phyloP scores from a whole-genome alignment of 2,888 invertebrate genomes.

The Palloptera scutellata region DNA sequence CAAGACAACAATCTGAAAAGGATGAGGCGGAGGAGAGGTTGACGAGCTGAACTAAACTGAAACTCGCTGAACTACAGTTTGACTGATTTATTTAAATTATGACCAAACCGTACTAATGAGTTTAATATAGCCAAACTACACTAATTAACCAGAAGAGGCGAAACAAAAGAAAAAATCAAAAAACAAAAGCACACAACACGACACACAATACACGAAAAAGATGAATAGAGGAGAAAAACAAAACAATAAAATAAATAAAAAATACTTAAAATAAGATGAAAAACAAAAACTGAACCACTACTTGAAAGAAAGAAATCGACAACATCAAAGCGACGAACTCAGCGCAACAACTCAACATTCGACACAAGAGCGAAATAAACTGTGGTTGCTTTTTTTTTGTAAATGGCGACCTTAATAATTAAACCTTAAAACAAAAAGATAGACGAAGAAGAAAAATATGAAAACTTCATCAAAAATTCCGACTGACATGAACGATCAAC shows the following conservation, averaged over 20 bases:
- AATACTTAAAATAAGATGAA: too few species aligned
- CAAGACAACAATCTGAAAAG: too few species aligned
- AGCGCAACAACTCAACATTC: neutral
- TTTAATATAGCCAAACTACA: slow-evolving; percentile 24
- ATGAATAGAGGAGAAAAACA: neutral
- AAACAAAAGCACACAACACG: slow-evolving; percentile 13
- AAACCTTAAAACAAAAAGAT: slow-evolving; percentile 31
- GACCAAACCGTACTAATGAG: slow-evolving; percentile 34
- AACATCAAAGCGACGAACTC: neutral
- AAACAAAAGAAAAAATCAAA: slow-evolving; percentile 12
- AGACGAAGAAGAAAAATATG: slow-evolving; percentile 37
- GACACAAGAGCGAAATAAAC: slow-evolving; percentile 22
- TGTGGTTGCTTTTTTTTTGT: too few species aligned
- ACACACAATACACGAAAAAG: neutral
- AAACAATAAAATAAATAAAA: neutral
- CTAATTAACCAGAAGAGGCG: slow-evolving; percentile 30
- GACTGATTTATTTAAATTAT: slow-evolving; percentile 34
- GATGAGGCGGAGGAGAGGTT: too few species aligned
- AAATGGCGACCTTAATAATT: slow-evolving; percentile 36
- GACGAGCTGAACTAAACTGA: neutral
- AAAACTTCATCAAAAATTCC: slow-evolving; percentile 24
- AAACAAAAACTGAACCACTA: slow-evolving; percentile 7
- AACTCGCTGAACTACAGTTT: slow-evolving; percentile 21
- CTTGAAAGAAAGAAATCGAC: slow-evolving; percentile 1
- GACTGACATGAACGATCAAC: slow-evolving; percentile 15